Evolutionary conservation across 2,888 invertebrate species (phyloP).

Genomic region (Catocala nupta): DNA sequence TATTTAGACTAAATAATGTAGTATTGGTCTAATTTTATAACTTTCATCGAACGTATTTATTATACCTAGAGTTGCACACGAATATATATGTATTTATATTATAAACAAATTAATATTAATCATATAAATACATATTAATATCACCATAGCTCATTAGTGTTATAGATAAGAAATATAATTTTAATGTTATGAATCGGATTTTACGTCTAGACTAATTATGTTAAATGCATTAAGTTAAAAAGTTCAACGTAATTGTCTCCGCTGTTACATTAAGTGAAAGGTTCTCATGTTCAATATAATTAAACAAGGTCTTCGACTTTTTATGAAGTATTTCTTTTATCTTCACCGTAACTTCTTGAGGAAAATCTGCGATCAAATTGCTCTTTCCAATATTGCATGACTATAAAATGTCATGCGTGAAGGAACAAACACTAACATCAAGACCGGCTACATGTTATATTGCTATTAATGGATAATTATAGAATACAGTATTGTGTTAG

Average conservation of each 20-base stretch:
- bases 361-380: conserved; percentile 6
- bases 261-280: conserved; percentile 40
- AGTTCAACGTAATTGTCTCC: conserved; percentile 26
- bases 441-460: no score
- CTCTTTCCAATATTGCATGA: not conserved
- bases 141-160: no score
- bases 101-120: no score
- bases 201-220: not conserved
- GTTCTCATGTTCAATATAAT: conserved; percentile 28
- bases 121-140: no score
- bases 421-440: no score
- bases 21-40: no score
- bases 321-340: conserved; percentile 8
- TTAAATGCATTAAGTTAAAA: not conserved
- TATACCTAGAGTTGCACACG: no score
- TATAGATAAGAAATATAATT: not conserved
- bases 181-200: not conserved
- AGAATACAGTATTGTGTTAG: no score
- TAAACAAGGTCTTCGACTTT: conserved; percentile 26
- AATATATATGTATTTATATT: no score
- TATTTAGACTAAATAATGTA: no score
- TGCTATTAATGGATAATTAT: no score
- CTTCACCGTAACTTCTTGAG: conserved; percentile 7
- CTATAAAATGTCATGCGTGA: not conserved
- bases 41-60: no score